Conservation (phyloP, 2,797 vertebrate species). For the Centropyge bicolor region DNA sequence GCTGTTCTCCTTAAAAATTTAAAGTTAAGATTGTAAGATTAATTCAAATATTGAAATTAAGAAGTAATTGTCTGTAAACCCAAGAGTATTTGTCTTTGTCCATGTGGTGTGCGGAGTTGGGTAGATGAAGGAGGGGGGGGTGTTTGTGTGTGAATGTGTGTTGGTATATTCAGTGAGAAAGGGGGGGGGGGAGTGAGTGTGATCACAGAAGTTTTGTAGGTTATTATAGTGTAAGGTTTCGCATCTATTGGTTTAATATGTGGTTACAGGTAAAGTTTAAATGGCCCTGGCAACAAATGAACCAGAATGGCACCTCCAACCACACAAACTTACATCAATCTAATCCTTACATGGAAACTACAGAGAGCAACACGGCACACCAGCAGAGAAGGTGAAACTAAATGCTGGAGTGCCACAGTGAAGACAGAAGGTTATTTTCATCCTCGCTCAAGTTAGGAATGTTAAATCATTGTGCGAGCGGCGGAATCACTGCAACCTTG, state of each 20-base stretch:
- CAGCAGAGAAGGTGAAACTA: neutral
- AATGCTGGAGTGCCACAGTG: neutral
- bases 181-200: too few relatives aligned
- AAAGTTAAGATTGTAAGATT: too few relatives aligned
- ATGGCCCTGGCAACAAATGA: neutral
- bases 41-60: too few relatives aligned
- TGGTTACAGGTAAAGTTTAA: neutral
- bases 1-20: too few relatives aligned
- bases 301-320: neutral
- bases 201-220: too few relatives aligned
- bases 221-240: neutral
- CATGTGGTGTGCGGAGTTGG: too few relatives aligned
- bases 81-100: too few relatives aligned
- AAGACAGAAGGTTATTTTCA: neutral
- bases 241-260: neutral
- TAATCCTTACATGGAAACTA: neutral
- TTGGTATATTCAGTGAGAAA: too few relatives aligned
- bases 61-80: too few relatives aligned
- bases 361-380: neutral
- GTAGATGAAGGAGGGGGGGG: too few relatives aligned
- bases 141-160: too few relatives aligned
- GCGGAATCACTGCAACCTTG: too few relatives aligned
- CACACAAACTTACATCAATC: neutral
- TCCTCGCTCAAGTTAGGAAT: neutral
- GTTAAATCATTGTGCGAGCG: neutral